These are phyloP conservation scores for Cricetomys ansorgei DNA, from an alignment of 2,113 vertebrate genomes.

Conservation along the genomic window DNA sequence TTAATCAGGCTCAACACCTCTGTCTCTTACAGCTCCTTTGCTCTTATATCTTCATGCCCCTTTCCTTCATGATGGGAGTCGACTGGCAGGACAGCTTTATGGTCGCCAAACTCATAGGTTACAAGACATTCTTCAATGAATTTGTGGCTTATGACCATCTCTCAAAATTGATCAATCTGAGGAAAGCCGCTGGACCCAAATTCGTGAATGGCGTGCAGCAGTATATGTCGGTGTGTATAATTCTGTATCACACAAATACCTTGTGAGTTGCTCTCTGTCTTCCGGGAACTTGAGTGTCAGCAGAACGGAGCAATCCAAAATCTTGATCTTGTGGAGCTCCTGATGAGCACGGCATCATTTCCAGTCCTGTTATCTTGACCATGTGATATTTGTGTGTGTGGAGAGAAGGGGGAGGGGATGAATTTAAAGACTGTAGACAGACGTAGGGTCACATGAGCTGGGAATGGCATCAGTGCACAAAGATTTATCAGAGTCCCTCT, in stretches of 20 bases:
- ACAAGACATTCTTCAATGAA: conserved; percentile 95
- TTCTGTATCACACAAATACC: background rate
- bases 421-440: background rate
- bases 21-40: conserved; percentile 89
- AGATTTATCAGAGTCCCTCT: background rate
- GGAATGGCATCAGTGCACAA: background rate
- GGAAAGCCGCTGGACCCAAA: conserved; percentile 87
- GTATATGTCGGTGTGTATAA: conserved; percentile 89
- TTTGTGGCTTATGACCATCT: conserved; percentile 93
- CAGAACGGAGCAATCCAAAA: background rate
- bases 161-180: conserved; percentile 87
- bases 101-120: conserved; percentile 91
- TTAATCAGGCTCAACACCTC: background rate
- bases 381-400: background rate
- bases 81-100: conserved; percentile 94
- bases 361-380: background rate
- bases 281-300: background rate
- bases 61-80: conserved; percentile 95
- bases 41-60: conserved; percentile 93
- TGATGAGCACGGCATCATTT: background rate
- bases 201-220: conserved; percentile 91
- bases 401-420: too few relatives aligned
- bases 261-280: background rate
- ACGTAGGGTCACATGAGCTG: background rate
- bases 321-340: background rate